phyloP scores from a whole-genome alignment of 2,113 vertebrate species.

The Dryoscopus gambensis region DNA sequence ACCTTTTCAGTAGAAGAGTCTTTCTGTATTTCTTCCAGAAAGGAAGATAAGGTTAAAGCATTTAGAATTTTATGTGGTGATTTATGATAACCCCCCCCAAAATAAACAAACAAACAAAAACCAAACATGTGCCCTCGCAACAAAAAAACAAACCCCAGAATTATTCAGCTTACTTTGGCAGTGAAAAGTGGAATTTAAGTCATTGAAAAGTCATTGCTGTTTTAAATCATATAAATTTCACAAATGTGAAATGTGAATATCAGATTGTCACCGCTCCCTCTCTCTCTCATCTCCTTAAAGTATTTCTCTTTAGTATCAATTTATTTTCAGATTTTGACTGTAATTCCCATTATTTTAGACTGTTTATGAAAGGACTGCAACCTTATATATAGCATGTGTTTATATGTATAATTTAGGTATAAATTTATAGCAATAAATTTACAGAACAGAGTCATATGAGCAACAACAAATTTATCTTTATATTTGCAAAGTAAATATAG shows the following conservation, averaged over 20 bases:
- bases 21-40: not conserved
- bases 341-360: not conserved
- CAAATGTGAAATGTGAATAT: not conserved
- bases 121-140: accelerated
- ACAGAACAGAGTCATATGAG: not conserved
- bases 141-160: not conserved
- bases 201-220: not conserved
- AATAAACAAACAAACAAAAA: not conserved
- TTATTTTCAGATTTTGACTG: not conserved
- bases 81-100: not conserved
- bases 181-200: not conserved
- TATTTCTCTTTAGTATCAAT: not conserved
- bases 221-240: not conserved
- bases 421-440: not conserved
- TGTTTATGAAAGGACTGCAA: not conserved
- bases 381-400: not conserved
- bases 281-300: not conserved
- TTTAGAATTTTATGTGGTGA: not conserved
- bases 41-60: not conserved
- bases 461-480: not conserved
- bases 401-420: not conserved
- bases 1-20: not conserved
- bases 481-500: not conserved
- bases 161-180: not conserved
- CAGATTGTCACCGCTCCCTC: not conserved